A percentile compares a stretch with the other conserved stretches of the same genome.
phyloP scores from a whole-genome alignment of 2,888 invertebrate species.

The Nebria salina region DNA sequence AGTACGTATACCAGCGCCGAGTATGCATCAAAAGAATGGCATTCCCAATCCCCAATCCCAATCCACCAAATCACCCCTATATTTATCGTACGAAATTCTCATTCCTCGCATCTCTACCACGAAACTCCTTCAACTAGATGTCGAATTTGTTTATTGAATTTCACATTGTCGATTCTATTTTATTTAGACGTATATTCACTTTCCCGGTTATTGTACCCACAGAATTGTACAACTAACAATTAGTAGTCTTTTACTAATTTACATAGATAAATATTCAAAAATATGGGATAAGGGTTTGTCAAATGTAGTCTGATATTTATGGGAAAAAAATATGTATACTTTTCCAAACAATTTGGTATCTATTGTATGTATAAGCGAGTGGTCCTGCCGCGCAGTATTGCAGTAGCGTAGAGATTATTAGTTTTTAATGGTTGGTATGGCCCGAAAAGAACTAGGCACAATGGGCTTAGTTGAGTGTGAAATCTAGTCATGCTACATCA shows the following conservation, averaged over 20 bases:
- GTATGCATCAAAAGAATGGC: background rate
- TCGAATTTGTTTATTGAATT: too few species aligned
- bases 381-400: slow-evolving; percentile 30
- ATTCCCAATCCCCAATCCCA: background rate
- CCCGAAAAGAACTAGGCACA: slow-evolving; percentile 36
- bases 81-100: background rate
- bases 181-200: too few species aligned
- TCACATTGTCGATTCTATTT: too few species aligned
- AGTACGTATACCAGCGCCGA: slow-evolving; percentile 49
- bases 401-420: slow-evolving; percentile 14
- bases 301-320: too few species aligned
- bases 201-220: too few species aligned
- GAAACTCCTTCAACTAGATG: too few species aligned
- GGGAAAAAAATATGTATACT: too few species aligned
- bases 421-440: background rate
- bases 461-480: slow-evolving; percentile 51
- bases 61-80: background rate
- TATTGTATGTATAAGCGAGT: slow-evolving; percentile 32
- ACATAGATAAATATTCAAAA: too few species aligned
- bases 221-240: too few species aligned
- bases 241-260: too few species aligned
- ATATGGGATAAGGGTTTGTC: too few species aligned
- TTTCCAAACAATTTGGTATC: background rate
- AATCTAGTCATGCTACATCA: slow-evolving; percentile 50
- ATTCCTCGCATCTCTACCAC: too few species aligned